Conservation (phyloP, 2,113 vertebrate species). For the Miniopterus natalensis region DNA sequence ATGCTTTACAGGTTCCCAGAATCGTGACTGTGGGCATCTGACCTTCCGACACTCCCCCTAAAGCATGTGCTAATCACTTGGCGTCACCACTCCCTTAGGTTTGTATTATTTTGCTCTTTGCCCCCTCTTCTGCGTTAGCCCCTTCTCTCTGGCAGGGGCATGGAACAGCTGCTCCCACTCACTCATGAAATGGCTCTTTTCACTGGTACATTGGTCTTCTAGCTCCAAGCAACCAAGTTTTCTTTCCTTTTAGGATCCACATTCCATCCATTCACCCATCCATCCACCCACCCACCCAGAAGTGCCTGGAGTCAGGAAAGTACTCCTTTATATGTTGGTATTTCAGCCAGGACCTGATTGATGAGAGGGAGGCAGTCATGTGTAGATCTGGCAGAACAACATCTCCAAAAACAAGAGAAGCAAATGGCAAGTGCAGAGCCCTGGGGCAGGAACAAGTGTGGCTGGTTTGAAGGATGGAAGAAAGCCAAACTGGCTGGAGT, state of each 20-base stretch:
- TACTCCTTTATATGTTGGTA: background rate
- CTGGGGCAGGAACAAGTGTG: background rate
- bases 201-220: background rate
- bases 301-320: background rate
- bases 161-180: background rate
- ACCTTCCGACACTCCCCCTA: background rate
- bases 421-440: background rate
- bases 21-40: background rate
- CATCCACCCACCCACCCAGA: background rate
- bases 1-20: background rate
- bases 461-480: background rate
- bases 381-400: background rate
- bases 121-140: background rate
- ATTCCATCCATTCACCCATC: background rate
- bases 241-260: background rate
- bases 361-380: background rate
- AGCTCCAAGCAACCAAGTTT: background rate
- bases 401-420: background rate
- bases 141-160: background rate
- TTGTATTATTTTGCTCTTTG: background rate
- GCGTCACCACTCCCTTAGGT: background rate
- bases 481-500: background rate
- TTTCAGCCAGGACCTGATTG: background rate
- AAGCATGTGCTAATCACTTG: background rate
- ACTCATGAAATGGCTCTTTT: background rate